These are phyloP conservation scores for Zoanthus sansibaricus DNA, from an alignment of 92 coral and sea anemone genomes.

Conservation along the genomic window DNA sequence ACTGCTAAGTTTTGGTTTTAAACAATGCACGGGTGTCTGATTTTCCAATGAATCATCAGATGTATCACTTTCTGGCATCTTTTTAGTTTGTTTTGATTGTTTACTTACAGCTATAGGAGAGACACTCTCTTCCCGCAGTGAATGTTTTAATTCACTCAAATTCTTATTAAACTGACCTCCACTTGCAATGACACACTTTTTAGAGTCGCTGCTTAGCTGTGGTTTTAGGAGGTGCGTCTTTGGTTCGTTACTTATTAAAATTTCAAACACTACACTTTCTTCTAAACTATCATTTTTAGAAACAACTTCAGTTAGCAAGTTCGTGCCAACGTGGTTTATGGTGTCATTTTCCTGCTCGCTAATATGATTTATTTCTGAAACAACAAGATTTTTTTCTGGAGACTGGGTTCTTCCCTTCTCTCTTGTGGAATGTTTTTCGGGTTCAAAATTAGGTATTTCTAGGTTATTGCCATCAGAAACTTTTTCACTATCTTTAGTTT, in stretches of 20 bases:
- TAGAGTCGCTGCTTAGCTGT: conserved; percentile 7
- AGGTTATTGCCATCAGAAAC: background rate
- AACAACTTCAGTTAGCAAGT: background rate
- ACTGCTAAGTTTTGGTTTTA: conserved; percentile 26
- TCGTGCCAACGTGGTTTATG: background rate
- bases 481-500: background rate
- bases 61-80: background rate
- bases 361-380: background rate
- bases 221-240: background rate
- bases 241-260: background rate
- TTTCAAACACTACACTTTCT: conserved; percentile 30
- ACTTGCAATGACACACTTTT: background rate
- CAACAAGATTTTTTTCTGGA: conserved; percentile 58
- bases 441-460: background rate
- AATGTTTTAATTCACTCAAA: background rate
- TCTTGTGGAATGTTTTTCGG: background rate
- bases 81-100: background rate
- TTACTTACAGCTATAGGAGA: background rate
- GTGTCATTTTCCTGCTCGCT: background rate
- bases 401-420: conserved; percentile 37
- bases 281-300: background rate
- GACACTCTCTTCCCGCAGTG: background rate
- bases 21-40: background rate
- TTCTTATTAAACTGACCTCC: background rate
- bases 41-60: conserved; percentile 17